phyloP scores from a whole-genome alignment of 2,797 vertebrate genomes.

The Furcifer pardalis region DNA sequence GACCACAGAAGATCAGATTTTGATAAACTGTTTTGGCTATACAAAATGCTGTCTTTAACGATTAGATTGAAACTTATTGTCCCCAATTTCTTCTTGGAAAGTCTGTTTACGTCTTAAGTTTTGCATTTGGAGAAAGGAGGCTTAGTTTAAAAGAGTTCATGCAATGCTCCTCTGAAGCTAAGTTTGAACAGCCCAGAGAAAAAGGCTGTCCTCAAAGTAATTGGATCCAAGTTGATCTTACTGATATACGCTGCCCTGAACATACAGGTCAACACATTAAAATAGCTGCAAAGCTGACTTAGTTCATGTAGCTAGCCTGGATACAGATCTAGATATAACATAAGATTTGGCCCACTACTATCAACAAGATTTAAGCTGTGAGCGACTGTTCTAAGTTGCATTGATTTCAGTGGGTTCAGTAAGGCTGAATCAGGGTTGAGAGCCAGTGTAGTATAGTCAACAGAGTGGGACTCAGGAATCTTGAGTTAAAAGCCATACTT shows the following conservation, averaged over 20 bases:
- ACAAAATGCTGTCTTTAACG: slow-evolving; percentile 61
- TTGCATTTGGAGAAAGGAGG: slow-evolving; percentile 24
- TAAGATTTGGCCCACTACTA: neutral
- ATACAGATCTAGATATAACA: neutral
- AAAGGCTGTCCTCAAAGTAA: slow-evolving; percentile 39
- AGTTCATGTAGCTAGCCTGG: slow-evolving; percentile 13
- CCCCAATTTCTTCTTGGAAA: slow-evolving; percentile 67
- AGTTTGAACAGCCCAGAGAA: slow-evolving; percentile 36
- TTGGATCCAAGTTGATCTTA: slow-evolving; percentile 54
- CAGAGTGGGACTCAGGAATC: too few species aligned
- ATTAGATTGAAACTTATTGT: slow-evolving; percentile 62
- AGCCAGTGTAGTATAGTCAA: too few species aligned
- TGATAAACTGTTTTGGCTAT: slow-evolving; percentile 38
- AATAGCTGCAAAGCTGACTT: slow-evolving; percentile 32
- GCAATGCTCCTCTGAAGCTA: slow-evolving; percentile 52
- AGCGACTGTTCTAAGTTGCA: neutral
- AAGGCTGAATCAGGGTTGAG: neutral
- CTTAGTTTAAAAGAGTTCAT: slow-evolving; percentile 52
- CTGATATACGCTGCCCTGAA: slow-evolving; percentile 51
- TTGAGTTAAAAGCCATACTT: too few species aligned
- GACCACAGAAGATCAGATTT: slow-evolving; percentile 56
- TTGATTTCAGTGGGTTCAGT: neutral
- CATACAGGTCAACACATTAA: slow-evolving; percentile 56
- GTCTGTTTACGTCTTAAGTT: slow-evolving; percentile 41
- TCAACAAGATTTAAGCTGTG: neutral